Evolutionary conservation across 2,113 vertebrate genomes (phyloP).

Genomic region (Picathartes gymnocephalus): DNA sequence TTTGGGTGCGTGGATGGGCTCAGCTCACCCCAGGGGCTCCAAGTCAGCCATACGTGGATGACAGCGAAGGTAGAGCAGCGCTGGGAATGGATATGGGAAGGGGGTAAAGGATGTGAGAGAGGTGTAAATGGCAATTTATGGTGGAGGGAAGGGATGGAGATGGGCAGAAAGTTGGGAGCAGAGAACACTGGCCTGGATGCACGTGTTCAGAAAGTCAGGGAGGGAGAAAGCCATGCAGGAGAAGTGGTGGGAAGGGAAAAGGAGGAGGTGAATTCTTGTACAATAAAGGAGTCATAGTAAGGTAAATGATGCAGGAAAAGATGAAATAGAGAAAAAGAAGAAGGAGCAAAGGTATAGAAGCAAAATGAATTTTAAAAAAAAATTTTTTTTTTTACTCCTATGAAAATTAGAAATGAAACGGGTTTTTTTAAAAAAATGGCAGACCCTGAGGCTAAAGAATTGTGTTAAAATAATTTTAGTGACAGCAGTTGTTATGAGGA

Average conservation of each 20-base stretch:
- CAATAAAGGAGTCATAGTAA: background rate
- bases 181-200: background rate
- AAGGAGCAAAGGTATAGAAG: background rate
- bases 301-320: background rate
- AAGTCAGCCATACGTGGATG: accelerated
- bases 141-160: background rate
- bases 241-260: background rate
- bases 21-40: background rate
- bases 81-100: background rate
- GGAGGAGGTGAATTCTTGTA: background rate
- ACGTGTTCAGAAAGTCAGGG: accelerated
- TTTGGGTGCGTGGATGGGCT: accelerated
- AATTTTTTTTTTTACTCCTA: background rate
- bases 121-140: background rate
- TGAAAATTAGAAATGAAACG: background rate
- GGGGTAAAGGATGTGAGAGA: background rate
- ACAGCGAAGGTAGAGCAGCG: background rate
- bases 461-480: background rate
- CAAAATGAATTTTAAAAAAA: background rate
- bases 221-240: background rate
- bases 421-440: background rate
- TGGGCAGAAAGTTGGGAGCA: background rate
- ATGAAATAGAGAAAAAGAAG: background rate
- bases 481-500: background rate
- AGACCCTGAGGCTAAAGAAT: background rate